Evolutionary conservation across 2,113 vertebrate genomes (phyloP).

Genomic region (Desmodus rotundus): DNA sequence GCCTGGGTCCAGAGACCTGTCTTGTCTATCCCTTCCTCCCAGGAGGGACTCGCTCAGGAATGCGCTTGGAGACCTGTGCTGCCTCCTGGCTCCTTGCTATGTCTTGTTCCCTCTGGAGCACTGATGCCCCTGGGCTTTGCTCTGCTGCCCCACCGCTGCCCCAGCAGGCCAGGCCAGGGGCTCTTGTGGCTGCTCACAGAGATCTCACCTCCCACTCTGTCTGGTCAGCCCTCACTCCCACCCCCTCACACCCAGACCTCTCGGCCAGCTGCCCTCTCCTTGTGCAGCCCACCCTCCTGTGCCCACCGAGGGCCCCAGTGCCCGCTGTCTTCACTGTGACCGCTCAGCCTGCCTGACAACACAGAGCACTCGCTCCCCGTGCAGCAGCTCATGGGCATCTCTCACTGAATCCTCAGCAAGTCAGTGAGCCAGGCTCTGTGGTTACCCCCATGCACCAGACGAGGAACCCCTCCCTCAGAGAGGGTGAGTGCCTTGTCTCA

Average conservation of each 20-base stretch:
- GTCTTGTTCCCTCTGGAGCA: not conserved
- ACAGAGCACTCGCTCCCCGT: fast-evolving
- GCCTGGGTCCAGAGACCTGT: not conserved
- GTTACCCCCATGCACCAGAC: not conserved
- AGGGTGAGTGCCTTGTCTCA: not conserved
- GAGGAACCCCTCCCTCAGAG: not conserved
- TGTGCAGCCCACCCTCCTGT: not conserved
- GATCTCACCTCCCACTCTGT: not conserved
- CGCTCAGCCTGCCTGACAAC: not conserved
- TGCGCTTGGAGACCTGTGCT: not conserved
- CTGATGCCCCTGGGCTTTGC: fast-evolving
- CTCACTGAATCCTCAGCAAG: not conserved
- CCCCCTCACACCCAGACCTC: not conserved
- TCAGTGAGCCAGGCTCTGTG: not conserved
- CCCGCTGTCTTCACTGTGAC: not conserved
- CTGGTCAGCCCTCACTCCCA: not conserved
- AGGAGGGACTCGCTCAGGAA: not conserved
- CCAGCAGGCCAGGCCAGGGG: not conserved
- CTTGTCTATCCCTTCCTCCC: not conserved
- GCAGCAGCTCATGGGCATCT: fast-evolving
- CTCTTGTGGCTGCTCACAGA: not conserved
- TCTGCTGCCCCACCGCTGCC: not conserved
- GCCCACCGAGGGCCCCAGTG: not conserved
- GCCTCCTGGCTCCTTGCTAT: not conserved
- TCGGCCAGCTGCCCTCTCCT: not conserved